phyloP scores from a whole-genome alignment of 1,140 invertebrate genomes.

The Drosophila quadrilineata region DNA sequence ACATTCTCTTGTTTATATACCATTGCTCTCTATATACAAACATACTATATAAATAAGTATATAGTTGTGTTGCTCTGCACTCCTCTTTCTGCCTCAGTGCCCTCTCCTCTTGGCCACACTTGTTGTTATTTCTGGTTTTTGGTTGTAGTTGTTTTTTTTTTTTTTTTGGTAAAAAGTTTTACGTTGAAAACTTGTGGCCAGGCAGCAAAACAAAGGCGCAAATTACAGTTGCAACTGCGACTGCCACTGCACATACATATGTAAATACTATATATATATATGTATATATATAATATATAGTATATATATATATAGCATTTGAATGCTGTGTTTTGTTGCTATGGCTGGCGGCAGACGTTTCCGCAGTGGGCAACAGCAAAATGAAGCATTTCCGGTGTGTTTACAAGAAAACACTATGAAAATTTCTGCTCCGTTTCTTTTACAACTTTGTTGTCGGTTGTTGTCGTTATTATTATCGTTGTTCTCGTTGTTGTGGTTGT shows the following conservation, averaged over 20 bases:
- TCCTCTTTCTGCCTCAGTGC: neutral
- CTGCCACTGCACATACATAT: conserved; percentile 29
- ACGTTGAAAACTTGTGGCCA: conserved; percentile 49
- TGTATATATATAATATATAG: conserved; percentile 2
- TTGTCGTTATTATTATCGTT: conserved; percentile 30
- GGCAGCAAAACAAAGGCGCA: conserved; percentile 71
- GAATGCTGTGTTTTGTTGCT: conserved; percentile 11
- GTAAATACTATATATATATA: conserved; percentile 8
- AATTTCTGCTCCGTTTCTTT: conserved; percentile 41
- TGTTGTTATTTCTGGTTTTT: conserved; percentile 23
- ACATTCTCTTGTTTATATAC: conserved; percentile 34
- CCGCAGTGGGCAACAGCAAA: conserved; percentile 57
- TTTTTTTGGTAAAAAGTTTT: conserved; percentile 59
- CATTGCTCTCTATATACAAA: neutral
- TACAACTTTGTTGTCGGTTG: conserved; percentile 31
- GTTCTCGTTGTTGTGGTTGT: conserved; percentile 48
- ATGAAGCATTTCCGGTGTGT: conserved; percentile 73
- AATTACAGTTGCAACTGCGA: conserved; percentile 65
- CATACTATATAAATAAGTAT: conserved; percentile 16
- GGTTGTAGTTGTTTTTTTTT: conserved; percentile 50
- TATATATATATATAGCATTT: neutral
- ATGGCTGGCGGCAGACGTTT: conserved; percentile 54
- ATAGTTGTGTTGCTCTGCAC: conserved; percentile 6
- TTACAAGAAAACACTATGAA: conserved; percentile 47
- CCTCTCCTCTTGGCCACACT: too few relatives aligned